Conservation (phyloP, 53 echinoderm and acorn worm genomes). For the Crossaster papposus region DNA sequence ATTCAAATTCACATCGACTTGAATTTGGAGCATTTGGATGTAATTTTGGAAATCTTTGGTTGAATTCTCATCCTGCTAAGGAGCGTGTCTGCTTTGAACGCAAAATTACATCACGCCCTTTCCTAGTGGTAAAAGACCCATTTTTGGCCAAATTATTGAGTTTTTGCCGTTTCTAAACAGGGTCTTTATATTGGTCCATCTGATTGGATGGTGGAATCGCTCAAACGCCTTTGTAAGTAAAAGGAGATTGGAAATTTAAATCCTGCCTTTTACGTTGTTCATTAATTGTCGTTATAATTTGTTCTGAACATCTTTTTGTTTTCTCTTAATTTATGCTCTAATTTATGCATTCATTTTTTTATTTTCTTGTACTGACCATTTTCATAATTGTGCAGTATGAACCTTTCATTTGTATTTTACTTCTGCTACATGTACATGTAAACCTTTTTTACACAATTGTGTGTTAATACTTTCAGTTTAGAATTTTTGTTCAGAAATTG, state of each 20-base stretch:
- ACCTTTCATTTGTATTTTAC: neutral
- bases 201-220: constrained; percentile 43
- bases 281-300: neutral
- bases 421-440: no score
- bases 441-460: no score
- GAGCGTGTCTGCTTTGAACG: no score
- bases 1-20: no score
- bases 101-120: no score
- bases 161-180: constrained; percentile 51
- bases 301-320: neutral
- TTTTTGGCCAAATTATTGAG: neutral
- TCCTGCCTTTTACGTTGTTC: neutral
- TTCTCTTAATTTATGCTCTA: neutral
- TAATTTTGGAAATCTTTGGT: no score
- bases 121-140: no score
- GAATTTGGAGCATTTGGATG: no score
- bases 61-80: no score
- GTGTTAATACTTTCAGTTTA: neutral
- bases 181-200: constrained; percentile 15
- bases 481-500: neutral
- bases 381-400: neutral
- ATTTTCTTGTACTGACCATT: no score
- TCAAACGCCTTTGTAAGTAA: constrained; percentile 59
- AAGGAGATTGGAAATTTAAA: neutral
- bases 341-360: no score